phyloP scores from a whole-genome alignment of 23 tunicate genomes.

The Corella eumyota region DNA sequence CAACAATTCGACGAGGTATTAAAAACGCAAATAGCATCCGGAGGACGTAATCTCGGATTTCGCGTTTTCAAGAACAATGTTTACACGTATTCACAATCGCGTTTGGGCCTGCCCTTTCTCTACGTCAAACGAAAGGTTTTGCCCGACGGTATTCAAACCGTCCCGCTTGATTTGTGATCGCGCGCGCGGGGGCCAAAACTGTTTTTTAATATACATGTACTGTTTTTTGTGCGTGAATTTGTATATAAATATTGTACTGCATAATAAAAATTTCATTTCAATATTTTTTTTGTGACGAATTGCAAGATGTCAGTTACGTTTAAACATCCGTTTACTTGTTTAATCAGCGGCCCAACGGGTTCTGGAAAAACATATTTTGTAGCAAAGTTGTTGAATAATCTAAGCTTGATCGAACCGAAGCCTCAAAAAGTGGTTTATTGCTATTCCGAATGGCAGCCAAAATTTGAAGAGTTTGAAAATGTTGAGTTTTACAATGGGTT shows the following conservation, averaged over 20 bases:
- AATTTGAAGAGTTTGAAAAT: background rate
- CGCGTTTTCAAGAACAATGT: background rate
- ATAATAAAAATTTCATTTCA: too few species aligned
- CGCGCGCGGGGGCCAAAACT: too few species aligned
- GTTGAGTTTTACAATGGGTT: background rate
- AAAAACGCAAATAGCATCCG: background rate
- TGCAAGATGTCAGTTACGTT: background rate
- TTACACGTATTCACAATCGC: background rate
- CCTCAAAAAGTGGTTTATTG: background rate
- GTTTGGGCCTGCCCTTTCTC: background rate
- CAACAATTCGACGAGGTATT: background rate
- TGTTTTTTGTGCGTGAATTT: too few species aligned
- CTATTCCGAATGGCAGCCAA: background rate
- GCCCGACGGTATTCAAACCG: background rate
- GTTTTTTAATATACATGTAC: too few species aligned
- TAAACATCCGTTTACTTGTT: background rate
- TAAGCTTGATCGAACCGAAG: background rate
- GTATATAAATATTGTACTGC: too few species aligned
- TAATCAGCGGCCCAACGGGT: background rate
- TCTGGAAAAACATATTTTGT: background rate
- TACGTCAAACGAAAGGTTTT: background rate
- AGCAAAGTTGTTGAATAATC: background rate
- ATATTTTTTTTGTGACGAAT: background rate
- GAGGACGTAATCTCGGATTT: background rate
- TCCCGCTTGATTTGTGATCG: background rate